Evolutionary conservation across 2,888 invertebrate genomes (phyloP).

Genomic region (Brachyptera putata): DNA sequence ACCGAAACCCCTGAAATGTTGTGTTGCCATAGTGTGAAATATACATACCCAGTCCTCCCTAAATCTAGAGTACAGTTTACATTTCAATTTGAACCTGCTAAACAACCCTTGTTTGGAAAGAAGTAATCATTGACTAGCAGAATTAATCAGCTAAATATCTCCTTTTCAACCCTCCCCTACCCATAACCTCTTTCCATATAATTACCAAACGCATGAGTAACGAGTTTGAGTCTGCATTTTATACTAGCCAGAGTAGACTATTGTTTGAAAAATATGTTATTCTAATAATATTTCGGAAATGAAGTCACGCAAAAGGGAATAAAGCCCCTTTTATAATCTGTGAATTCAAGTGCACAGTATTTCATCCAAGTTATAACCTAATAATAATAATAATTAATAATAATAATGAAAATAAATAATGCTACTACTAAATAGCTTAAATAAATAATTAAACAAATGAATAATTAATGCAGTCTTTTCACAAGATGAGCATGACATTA

Average conservation of each 20-base stretch:
- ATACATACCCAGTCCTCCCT: background rate
- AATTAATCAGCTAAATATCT: conserved; percentile 1
- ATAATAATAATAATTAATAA: conserved; percentile 17
- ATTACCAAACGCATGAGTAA: background rate
- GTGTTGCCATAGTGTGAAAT: conserved; percentile 9
- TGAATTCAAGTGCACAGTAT: conserved; percentile 14
- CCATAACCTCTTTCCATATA: no score
- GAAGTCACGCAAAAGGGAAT: background rate
- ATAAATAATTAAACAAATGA: background rate
- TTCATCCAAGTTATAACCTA: conserved; percentile 14
- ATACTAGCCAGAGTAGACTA: conserved; percentile 9
- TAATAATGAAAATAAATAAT: conserved; percentile 15
- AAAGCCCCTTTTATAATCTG: background rate
- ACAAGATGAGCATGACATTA: background rate
- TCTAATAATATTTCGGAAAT: background rate
- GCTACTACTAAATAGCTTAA: conserved; percentile 1
- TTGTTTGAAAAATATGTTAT: background rate
- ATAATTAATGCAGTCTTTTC: conserved; percentile 1
- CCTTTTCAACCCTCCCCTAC: no score
- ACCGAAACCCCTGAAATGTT: conserved; percentile 18
- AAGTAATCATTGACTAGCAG: background rate
- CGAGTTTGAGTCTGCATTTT: conserved; percentile 9
- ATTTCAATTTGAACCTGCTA: background rate
- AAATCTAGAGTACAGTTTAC: background rate
- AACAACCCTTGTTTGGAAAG: conserved; percentile 9